These are phyloP conservation scores for Hylomyscus alleni DNA, from an alignment of 2,797 vertebrate species.

Conservation along the genomic window DNA sequence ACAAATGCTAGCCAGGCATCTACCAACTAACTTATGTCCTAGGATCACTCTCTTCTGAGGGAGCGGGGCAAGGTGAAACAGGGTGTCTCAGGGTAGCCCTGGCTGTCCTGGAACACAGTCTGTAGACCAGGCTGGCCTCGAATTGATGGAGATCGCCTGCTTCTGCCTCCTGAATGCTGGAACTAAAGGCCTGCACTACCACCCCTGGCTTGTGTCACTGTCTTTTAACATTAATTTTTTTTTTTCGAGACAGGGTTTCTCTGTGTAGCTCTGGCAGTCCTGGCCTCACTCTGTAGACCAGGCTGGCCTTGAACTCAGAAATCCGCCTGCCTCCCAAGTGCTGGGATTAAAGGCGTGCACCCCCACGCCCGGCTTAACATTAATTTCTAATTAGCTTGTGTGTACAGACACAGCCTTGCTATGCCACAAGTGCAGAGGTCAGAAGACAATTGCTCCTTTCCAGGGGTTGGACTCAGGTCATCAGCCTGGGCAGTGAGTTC, in stretches of 20 bases:
- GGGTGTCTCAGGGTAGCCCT: background rate
- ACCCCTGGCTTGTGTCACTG: background rate
- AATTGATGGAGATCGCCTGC: background rate
- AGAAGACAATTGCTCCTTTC: background rate
- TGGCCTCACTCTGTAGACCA: too few species aligned
- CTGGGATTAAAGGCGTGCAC: too few species aligned
- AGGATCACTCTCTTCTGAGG: background rate
- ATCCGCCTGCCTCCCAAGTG: too few species aligned
- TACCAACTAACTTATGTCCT: background rate
- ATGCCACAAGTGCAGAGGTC: background rate
- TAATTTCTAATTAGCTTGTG: background rate
- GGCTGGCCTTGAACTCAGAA: too few species aligned
- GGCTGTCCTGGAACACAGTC: background rate
- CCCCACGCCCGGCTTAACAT: too few species aligned
- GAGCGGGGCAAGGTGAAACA: background rate
- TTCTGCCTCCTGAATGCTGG: background rate
- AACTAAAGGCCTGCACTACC: background rate
- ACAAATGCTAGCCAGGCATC: background rate
- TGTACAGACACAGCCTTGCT: background rate
- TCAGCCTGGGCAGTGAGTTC: background rate
- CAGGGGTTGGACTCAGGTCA: too few species aligned
- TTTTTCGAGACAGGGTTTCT: too few species aligned
- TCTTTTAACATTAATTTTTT: background rate
- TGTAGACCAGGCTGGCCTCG: background rate
- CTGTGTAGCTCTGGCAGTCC: too few species aligned